Evolutionary conservation across 2,797 vertebrate genomes (phyloP).

Genomic region (Iguana delicatissima): DNA sequence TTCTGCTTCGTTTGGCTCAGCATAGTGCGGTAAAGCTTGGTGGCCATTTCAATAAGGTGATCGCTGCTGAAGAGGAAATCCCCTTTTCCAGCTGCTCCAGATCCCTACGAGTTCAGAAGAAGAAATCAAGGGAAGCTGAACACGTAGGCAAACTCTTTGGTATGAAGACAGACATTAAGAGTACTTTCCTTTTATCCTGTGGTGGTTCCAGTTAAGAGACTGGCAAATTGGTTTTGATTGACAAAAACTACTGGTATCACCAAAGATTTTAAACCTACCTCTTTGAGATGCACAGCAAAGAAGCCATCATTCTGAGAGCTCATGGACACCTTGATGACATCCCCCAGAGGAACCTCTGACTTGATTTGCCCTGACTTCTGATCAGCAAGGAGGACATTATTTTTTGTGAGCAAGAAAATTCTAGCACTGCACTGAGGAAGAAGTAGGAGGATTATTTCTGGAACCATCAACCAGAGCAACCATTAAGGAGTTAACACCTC

Average conservation of each 20-base stretch:
- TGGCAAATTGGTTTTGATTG: background rate
- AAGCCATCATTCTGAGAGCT: conserved; percentile 95
- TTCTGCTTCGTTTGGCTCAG: conserved; percentile 87
- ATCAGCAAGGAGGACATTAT: conserved; percentile 93
- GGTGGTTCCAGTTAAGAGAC: background rate
- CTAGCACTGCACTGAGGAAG: conserved; percentile 87
- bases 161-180: background rate
- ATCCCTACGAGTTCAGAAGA: conserved; percentile 82
- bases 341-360: conserved; percentile 91
- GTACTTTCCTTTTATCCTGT: background rate
- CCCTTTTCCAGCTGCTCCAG: conserved; percentile 92
- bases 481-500: background rate
- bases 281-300: conserved; percentile 95
- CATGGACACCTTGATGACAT: conserved; percentile 93
- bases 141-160: background rate
- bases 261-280: conserved; percentile 80
- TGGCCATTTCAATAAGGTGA: conserved; percentile 97
- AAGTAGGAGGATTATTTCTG: background rate
- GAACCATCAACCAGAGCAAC: background rate
- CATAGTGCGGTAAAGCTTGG: conserved; percentile 92
- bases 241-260: background rate
- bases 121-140: background rate
- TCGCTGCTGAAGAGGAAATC: conserved; percentile 97
- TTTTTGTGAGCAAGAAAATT: conserved; percentile 96
- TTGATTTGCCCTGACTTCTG: conserved; percentile 98